phyloP scores from a whole-genome alignment of 2,797 vertebrate species.

The Labeo calbasu region DNA sequence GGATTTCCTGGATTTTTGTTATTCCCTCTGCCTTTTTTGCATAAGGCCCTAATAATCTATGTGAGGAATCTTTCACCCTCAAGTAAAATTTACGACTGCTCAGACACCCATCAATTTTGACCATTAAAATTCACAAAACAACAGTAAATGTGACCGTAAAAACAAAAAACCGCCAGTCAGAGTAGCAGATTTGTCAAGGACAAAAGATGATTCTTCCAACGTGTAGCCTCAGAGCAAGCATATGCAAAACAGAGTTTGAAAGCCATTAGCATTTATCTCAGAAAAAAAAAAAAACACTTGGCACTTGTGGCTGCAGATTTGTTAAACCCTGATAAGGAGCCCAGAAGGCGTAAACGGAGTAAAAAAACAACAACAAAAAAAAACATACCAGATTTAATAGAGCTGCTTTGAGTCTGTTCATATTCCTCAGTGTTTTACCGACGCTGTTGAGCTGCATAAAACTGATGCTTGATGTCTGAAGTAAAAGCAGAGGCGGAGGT shows the following conservation, averaged over 20 bases:
- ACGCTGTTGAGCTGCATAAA: conserved; percentile 19
- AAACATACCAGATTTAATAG: conserved; percentile 15
- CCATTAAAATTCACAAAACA: background rate
- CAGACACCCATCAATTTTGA: background rate
- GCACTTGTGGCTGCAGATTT: conserved; percentile 19
- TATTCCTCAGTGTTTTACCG: conserved; percentile 28
- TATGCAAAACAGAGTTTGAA: conserved; percentile 25
- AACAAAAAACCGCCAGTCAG: background rate
- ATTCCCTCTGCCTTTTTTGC: too few species aligned
- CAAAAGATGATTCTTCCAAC: conserved; percentile 17
- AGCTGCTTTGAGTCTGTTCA: conserved; percentile 14
- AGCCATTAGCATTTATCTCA: conserved; percentile 28
- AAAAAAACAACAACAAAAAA: background rate
- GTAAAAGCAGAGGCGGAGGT: conserved; percentile 40
- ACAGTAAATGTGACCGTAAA: background rate
- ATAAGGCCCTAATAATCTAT: background rate
- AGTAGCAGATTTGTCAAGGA: background rate
- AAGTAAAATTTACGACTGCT: background rate
- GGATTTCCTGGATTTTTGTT: too few species aligned
- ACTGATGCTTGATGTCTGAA: conserved; percentile 31
- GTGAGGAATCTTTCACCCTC: background rate
- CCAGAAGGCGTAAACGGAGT: conserved; percentile 20
- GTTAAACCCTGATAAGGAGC: conserved; percentile 18
- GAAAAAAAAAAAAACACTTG: background rate
- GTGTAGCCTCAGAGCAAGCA: conserved; percentile 12